Conservation (phyloP, 1,140 invertebrate species). For the Dreissena polymorpha region DNA sequence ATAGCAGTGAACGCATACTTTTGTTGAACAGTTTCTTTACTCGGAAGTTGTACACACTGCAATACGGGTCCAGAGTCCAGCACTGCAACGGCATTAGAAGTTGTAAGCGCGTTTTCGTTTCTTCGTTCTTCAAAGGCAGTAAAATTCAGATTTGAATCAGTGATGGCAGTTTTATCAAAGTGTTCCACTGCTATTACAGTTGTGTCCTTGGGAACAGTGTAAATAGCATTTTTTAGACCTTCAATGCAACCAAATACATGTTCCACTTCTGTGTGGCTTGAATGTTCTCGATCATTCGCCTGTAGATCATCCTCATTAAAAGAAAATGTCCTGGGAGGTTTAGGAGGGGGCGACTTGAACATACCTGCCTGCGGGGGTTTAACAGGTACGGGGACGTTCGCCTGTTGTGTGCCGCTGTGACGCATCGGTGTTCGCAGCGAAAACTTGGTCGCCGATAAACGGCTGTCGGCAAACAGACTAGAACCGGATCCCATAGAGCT, state of each 20-base stretch:
- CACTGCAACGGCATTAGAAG: neutral
- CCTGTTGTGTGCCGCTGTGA: conserved; percentile 14
- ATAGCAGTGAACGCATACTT: conserved; percentile 8
- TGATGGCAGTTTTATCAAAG: neutral
- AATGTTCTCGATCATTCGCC: neutral
- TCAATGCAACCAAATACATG: conserved; percentile 6
- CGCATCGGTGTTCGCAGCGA: conserved; percentile 38
- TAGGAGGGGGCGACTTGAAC: conserved; percentile 21
- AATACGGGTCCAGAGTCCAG: neutral
- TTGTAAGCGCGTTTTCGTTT: neutral
- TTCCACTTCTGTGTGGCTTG: conserved; percentile 23
- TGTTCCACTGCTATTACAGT: no score
- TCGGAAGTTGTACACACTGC: neutral
- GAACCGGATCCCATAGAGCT: conserved; percentile 19
- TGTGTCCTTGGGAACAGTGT: no score
- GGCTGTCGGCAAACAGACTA: conserved; percentile 22
- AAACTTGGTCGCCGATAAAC: conserved; percentile 36
- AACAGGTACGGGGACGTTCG: conserved; percentile 26
- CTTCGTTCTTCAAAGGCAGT: neutral
- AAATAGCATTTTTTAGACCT: conserved; percentile 5
- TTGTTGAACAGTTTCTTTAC: conserved; percentile 1
- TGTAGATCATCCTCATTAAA: conserved; percentile 14
- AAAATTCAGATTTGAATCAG: neutral
- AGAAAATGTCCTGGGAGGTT: conserved; percentile 45
- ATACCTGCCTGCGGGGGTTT: conserved; percentile 3